Conservation (phyloP, 2,113 vertebrate genomes). For the Cacatua alba region DNA sequence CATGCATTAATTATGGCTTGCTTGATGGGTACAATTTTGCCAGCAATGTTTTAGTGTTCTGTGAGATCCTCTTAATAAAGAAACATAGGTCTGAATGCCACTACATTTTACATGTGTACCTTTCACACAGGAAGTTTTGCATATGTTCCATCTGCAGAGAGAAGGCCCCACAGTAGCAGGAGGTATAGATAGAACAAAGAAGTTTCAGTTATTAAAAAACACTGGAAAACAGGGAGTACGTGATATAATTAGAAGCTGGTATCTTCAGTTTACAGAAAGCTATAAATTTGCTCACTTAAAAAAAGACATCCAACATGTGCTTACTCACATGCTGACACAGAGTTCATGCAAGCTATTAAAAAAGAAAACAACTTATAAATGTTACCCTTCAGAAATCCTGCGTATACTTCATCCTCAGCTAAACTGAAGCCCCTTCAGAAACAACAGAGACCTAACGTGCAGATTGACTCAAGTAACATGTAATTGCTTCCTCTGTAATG, state of each 20-base stretch:
- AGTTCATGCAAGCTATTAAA: background rate
- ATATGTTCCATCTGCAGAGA: background rate
- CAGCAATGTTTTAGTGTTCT: background rate
- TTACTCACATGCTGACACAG: slow-evolving; percentile 27
- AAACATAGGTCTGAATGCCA: background rate
- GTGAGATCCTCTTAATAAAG: background rate
- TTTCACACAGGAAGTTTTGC: background rate
- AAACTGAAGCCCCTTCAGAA: background rate
- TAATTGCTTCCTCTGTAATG: background rate
- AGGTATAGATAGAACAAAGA: background rate
- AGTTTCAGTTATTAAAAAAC: background rate
- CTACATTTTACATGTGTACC: background rate
- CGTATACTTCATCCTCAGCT: background rate
- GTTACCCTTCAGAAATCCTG: slow-evolving; percentile 16
- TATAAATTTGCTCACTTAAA: background rate
- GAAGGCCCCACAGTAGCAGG: background rate
- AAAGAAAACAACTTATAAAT: background rate
- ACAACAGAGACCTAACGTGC: background rate
- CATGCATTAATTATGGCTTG: background rate
- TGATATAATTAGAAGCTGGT: background rate
- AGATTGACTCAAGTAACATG: background rate
- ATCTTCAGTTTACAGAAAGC: slow-evolving; percentile 19
- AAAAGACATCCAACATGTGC: slow-evolving; percentile 7
- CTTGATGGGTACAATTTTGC: background rate
- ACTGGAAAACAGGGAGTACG: background rate